Conservation (phyloP, 2,888 invertebrate genomes). For the Cacoxenus indagator region DNA sequence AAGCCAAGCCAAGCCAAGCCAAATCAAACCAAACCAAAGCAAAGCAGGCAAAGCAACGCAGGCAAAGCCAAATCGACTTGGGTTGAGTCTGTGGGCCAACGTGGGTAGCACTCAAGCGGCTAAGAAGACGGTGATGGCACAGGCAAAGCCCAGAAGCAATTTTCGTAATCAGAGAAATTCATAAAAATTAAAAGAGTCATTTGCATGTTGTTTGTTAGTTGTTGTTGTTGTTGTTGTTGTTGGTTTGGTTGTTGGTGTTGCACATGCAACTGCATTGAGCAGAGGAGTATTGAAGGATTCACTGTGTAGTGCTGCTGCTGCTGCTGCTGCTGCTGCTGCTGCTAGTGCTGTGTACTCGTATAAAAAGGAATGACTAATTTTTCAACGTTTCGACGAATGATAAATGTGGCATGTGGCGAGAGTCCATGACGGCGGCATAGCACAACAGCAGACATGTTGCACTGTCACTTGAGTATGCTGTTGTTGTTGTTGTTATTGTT, state of each 20-base stretch:
- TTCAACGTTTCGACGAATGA: conserved; percentile 63
- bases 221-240: background rate
- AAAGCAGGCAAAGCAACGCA: background rate
- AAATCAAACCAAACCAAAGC: background rate
- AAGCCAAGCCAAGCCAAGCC: conserved; percentile 9
- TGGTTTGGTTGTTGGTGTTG: background rate
- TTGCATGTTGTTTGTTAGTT: conserved; percentile 54
- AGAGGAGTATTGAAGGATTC: conserved; percentile 51
- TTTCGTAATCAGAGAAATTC: conserved; percentile 64
- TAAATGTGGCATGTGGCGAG: conserved; percentile 63
- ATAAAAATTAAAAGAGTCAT: conserved; percentile 64
- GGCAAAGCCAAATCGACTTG: conserved; percentile 7
- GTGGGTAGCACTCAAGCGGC: conserved; percentile 9
- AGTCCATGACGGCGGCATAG: background rate
- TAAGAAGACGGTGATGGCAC: background rate
- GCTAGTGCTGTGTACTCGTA: conserved; percentile 12
- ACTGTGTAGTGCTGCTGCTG: conserved; percentile 24
- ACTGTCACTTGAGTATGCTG: conserved; percentile 54
- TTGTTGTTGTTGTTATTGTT: no score
- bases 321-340: conserved; percentile 30
- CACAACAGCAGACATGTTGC: conserved; percentile 50
- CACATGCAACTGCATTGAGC: conserved; percentile 33
- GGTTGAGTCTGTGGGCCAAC: conserved; percentile 22
- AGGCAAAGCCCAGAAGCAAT: conserved; percentile 60
- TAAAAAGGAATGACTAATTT: conserved; percentile 62